Base-by-base conservation (phyloP, 2,888 invertebrate genomes). In the Tanaodytes sp. region DNA sequence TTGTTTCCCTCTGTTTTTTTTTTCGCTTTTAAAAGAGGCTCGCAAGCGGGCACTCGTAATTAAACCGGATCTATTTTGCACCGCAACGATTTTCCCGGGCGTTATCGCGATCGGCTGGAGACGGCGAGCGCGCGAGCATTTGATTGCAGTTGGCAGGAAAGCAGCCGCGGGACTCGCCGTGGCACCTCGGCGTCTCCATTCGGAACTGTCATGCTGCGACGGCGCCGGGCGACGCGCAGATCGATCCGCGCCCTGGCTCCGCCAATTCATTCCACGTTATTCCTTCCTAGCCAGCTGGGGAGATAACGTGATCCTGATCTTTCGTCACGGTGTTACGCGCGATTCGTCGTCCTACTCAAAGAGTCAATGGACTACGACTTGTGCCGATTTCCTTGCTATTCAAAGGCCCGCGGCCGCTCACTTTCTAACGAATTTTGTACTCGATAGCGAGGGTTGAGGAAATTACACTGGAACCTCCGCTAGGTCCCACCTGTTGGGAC, bases 131-230 rank as follows among this genome's bases (percentile, higher is more conserved):
- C 46, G 36, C 54, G 43, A 59, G 54, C 48, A 54, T 52, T 66
- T 43, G 59, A 59, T 66, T 59, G 36, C 52, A 48, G 61, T 52
- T 49, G 62, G 54, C 55, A 59, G 59, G 46, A 27, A n/a, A 67
- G 62, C 58, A 58, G 55, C 33, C 58, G 63, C 68, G 52, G 63
- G 57, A 39, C 62, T 57, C 57, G 51, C 55, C 59, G 49, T 55
- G 42, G 67, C 61, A 55, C 67, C 67, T 57, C 61, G 67, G 57
- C 67, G 70, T 61, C 70, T 62, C 70, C 65, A 65, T 70, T 70
- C 62, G 65, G 61, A 70, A 70, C 65, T 70, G 65, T 52, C 64
- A 59, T 43, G 69, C 59, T 69, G 70, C 70, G 65, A 65, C 70
- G 70, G 65, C 70, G 70, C 70, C 70, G 70, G 61, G 57, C 62